phyloP scores from a whole-genome alignment of 2,888 invertebrate genomes.

The Zhuqinia jingwanae region DNA sequence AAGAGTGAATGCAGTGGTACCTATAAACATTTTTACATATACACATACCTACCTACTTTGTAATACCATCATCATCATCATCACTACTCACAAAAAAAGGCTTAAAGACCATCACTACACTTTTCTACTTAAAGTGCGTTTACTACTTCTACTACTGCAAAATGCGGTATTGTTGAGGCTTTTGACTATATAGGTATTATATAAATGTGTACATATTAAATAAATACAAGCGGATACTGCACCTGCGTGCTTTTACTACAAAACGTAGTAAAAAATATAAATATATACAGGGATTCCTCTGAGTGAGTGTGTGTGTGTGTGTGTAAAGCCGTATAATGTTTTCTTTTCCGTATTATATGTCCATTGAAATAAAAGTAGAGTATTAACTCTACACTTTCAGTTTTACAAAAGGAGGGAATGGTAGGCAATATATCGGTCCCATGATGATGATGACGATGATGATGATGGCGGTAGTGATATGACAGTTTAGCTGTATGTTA shows the following conservation, averaged over 20 bases:
- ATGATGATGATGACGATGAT: slow-evolving; percentile 20
- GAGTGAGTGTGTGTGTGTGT: too few relatives aligned
- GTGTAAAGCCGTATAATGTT: neutral
- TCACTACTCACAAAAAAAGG: neutral
- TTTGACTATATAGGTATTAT: too few relatives aligned
- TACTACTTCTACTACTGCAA: slow-evolving; percentile 3
- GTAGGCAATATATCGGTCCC: slow-evolving; percentile 51
- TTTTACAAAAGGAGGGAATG: slow-evolving; percentile 1
- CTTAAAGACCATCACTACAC: neutral
- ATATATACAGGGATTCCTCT: too few relatives aligned
- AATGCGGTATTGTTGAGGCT: too few relatives aligned
- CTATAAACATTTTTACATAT: neutral
- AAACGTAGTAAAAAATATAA: slow-evolving; percentile 10
- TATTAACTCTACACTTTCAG: slow-evolving; percentile 41
- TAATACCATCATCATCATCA: neutral
- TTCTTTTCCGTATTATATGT: slow-evolving; percentile 24
- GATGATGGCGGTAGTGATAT: slow-evolving; percentile 2
- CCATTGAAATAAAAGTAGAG: slow-evolving; percentile 14
- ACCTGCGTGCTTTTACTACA: slow-evolving; percentile 43
- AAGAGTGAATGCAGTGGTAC: neutral
- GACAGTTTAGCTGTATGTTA: slow-evolving; percentile 44
- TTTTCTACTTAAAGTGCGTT: neutral
- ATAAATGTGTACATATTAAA: neutral
- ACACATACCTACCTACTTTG: neutral
- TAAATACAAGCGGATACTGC: slow-evolving; percentile 34